Conservation (phyloP, 2,888 invertebrate species). For the Brenthis hecate region DNA sequence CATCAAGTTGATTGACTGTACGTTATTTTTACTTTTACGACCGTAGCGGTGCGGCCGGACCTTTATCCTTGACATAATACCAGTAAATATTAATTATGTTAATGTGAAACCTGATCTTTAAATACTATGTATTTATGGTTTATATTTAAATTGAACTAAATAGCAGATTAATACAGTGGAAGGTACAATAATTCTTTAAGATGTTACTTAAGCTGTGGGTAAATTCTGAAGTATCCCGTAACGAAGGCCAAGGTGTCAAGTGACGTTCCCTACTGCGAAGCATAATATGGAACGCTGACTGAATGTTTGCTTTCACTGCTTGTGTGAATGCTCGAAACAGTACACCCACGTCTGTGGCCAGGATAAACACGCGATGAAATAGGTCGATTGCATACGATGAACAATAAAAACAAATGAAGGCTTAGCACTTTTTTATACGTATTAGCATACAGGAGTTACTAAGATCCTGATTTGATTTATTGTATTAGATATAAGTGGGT, state of each 20-base stretch:
- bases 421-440: slow-evolving; percentile 9
- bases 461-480: slow-evolving; percentile 10
- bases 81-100: not conserved
- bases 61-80: slow-evolving; percentile 14
- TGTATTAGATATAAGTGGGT: not conserved
- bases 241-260: slow-evolving; percentile 72
- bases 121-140: not conserved
- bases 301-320: slow-evolving; percentile 73
- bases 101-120: not conserved
- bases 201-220: slow-evolving; percentile 20
- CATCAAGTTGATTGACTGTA: slow-evolving; percentile 28
- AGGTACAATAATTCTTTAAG: not conserved
- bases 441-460: not conserved
- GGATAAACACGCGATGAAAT: slow-evolving; percentile 50
- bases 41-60: slow-evolving; percentile 1
- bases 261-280: slow-evolving; percentile 63
- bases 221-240: slow-evolving; percentile 39
- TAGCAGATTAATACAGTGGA: too few species aligned
- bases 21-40: slow-evolving; percentile 30
- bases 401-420: slow-evolving; percentile 17
- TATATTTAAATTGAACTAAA: not conserved
- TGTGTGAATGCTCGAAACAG: slow-evolving; percentile 68
- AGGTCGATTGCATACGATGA: slow-evolving; percentile 38
- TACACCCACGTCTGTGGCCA: slow-evolving; percentile 60
- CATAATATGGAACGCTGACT: slow-evolving; percentile 71